phyloP scores from a whole-genome alignment of 35 echinoderm and acorn worm genomes.

The Nesometra sesokonis region DNA sequence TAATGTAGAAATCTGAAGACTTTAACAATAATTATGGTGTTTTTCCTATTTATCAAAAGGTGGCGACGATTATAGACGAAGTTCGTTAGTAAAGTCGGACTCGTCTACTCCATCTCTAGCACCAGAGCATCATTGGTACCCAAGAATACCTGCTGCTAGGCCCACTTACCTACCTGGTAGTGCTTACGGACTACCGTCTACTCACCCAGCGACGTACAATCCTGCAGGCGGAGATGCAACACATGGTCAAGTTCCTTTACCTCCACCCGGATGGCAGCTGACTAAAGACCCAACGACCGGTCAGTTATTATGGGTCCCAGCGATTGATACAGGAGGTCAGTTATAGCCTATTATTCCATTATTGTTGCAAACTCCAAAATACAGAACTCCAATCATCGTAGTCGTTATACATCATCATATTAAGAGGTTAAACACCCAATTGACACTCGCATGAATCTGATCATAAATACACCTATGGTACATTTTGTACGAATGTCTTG shows the following conservation, averaged over 20 bases:
- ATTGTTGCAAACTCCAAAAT: no score
- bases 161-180: slow-evolving; percentile 14
- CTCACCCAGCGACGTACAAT: slow-evolving; percentile 13
- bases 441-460: no score
- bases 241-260: slow-evolving; percentile 24
- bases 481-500: no score
- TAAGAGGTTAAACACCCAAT: no score
- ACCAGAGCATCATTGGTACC: not conserved
- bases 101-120: not conserved
- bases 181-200: slow-evolving; percentile 19
- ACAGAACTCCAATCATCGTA: no score
- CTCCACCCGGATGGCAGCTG: slow-evolving; percentile 35
- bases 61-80: not conserved
- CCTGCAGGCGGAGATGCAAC: not conserved
- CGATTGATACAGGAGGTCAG: not conserved
- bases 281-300: slow-evolving; percentile 57
- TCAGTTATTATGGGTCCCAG: slow-evolving; percentile 46
- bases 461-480: no score
- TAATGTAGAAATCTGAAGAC: no score
- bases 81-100: not conserved
- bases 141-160: slow-evolving; percentile 33
- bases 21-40: no score
- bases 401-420: no score
- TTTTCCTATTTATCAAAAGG: not conserved
- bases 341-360: no score